Percentiles rank a stretch among this genome's conserved stretches.
Evolutionary conservation across 2,888 invertebrate species (phyloP).

Genomic region (Epinotia brunnichana): DNA sequence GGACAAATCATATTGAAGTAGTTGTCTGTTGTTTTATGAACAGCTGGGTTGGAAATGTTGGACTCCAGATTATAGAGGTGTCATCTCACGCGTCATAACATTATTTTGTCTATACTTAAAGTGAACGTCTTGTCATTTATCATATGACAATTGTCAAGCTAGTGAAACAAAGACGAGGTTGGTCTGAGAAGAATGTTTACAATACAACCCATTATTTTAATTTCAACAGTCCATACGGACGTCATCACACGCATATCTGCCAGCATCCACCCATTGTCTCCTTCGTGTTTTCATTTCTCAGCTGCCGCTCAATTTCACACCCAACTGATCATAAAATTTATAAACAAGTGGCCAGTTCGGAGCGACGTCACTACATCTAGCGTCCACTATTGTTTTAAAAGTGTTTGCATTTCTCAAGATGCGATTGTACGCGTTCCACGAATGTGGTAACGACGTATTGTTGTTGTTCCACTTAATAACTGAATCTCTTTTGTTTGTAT

Average conservation of each 20-base stretch:
- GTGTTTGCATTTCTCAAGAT: conserved; percentile 38
- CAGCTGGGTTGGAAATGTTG: too few species aligned
- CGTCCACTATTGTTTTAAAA: conserved; percentile 29
- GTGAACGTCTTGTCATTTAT: too few species aligned
- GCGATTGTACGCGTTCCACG: conserved; percentile 20
- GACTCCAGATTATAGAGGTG: too few species aligned
- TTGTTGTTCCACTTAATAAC: conserved; percentile 21
- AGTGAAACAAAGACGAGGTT: neutral
- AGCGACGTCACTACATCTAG: conserved; percentile 2
- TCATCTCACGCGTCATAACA: too few species aligned
- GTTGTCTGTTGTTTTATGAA: too few species aligned
- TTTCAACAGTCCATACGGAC: neutral
- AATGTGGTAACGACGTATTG: conserved; percentile 32
- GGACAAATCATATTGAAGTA: too few species aligned
- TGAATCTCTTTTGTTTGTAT: conserved; percentile 28
- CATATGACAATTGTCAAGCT: neutral
- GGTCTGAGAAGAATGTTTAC: neutral
- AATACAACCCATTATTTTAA: neutral
- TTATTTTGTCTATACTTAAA: too few species aligned
- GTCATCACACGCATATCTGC: neutral
- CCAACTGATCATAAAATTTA: neutral
- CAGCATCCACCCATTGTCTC: neutral
- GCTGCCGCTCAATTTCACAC: conserved; percentile 5
- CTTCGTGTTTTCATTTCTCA: neutral
- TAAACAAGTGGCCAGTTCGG: conserved; percentile 6